Evolutionary conservation across 2,888 invertebrate species (phyloP).

Genomic region (Xanthorhoe spadicearia): DNA sequence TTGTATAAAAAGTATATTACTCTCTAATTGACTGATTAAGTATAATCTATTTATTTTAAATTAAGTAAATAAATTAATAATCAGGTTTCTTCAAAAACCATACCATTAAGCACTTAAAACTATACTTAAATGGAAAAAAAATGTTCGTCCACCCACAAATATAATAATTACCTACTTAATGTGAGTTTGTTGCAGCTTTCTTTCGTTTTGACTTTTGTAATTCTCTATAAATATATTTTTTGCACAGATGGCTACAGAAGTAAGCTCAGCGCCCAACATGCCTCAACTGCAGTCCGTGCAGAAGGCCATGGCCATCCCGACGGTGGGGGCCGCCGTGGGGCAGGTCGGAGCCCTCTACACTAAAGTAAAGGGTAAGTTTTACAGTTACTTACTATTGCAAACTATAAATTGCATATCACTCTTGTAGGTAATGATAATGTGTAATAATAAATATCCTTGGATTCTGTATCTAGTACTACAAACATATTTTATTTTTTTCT

Average conservation of each 20-base stretch:
- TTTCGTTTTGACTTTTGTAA: too few relatives aligned
- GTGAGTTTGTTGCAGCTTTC: too few relatives aligned
- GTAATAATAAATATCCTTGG: too few relatives aligned
- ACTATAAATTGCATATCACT: too few relatives aligned
- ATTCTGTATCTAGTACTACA: too few relatives aligned
- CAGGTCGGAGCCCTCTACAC: slow-evolving; percentile 84
- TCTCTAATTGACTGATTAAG: background rate
- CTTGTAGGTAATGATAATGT: too few relatives aligned
- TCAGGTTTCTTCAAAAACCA: background rate
- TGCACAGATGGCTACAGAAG: slow-evolving; percentile 75
- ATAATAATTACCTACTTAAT: too few relatives aligned
- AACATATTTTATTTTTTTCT: too few relatives aligned
- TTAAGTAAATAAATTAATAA: background rate
- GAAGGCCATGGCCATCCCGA: slow-evolving; percentile 82
- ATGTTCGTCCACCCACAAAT: too few relatives aligned
- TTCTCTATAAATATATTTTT: too few relatives aligned
- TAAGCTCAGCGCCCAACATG: slow-evolving; percentile 63
- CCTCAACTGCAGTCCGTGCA: slow-evolving; percentile 79
- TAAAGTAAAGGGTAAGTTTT: slow-evolving; percentile 72
- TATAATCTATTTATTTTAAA: background rate
- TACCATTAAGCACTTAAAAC: background rate
- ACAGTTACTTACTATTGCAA: background rate
- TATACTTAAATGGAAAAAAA: too few relatives aligned
- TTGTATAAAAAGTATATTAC: background rate
- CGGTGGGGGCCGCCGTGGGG: slow-evolving; percentile 83